These are phyloP conservation scores for Amiota minor DNA, from an alignment of 2,888 invertebrate genomes.

Conservation along the genomic window DNA sequence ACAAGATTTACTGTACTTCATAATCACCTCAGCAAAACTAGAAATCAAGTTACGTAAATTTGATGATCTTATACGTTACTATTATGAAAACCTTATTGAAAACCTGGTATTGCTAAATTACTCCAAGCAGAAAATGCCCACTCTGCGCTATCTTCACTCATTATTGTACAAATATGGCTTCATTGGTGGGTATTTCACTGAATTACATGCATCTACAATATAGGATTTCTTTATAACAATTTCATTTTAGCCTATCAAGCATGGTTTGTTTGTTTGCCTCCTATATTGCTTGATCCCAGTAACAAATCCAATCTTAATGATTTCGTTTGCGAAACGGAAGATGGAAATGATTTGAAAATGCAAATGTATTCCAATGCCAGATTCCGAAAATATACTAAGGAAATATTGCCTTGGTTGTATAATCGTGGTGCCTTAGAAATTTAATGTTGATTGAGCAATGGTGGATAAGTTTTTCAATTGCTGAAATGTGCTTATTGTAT, in stretches of 20 bases:
- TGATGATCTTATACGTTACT: constrained; percentile 66
- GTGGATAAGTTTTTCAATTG: too few relatives aligned
- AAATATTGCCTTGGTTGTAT: constrained; percentile 59
- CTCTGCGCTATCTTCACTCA: constrained; percentile 55
- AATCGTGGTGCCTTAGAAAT: constrained; percentile 56
- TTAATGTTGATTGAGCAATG: neutral
- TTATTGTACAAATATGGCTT: constrained; percentile 55
- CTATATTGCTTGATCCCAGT: constrained; percentile 47
- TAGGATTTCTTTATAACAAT: constrained; percentile 36
- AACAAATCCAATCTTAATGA: constrained; percentile 48
- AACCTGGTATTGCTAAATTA: constrained; percentile 57
- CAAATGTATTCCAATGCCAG: constrained; percentile 51
- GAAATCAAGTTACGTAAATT: constrained; percentile 63
- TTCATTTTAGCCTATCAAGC: constrained; percentile 35
- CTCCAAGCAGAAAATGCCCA: constrained; percentile 50
- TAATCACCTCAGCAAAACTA: constrained; percentile 63
- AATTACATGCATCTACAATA: neutral
- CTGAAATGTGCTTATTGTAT: too few relatives aligned
- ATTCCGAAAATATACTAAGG: constrained; percentile 57
- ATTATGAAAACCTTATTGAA: constrained; percentile 57
- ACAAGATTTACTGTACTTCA: constrained; percentile 63
- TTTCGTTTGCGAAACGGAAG: constrained; percentile 46
- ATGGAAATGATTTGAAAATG: constrained; percentile 44
- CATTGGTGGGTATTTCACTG: constrained; percentile 49
- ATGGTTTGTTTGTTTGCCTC: constrained; percentile 39